Evolutionary conservation across 2,113 vertebrate genomes (phyloP).

Genomic region (Cebidichthys violaceus): DNA sequence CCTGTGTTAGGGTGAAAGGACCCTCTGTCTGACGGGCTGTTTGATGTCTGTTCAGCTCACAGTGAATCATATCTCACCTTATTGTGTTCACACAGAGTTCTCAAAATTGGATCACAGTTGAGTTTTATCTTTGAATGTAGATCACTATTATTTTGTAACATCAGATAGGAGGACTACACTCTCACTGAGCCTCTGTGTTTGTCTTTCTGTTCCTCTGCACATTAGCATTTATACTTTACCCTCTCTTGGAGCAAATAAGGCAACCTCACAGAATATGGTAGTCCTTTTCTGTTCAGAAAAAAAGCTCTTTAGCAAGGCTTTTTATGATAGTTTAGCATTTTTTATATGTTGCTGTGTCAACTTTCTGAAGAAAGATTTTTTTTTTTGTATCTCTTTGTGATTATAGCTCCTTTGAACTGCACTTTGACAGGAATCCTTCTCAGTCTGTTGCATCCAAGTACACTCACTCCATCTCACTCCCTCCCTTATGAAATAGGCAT

Average conservation of each 20-base stretch:
- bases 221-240: constrained; percentile 45
- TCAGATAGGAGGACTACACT: constrained; percentile 31
- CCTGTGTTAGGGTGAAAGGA: constrained; percentile 60
- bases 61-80: constrained; percentile 58
- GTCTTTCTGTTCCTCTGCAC: constrained; percentile 23
- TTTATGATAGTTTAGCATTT: constrained; percentile 39
- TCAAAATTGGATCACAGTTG: constrained; percentile 67
- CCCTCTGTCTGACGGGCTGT: constrained; percentile 57
- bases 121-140: constrained; percentile 60
- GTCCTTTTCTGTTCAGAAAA: constrained; percentile 24
- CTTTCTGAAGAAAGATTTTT: constrained; percentile 19
- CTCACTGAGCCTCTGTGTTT: not conserved
- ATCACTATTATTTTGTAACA: constrained; percentile 48
- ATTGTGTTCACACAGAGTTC: constrained; percentile 58
- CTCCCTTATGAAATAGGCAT: constrained; percentile 33
- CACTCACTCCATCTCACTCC: constrained; percentile 29
- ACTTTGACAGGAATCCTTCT: constrained; percentile 38
- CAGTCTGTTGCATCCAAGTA: constrained; percentile 38
- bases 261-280: not conserved
- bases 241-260: constrained; percentile 12
- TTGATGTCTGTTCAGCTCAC: constrained; percentile 64
- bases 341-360: constrained; percentile 37
- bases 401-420: constrained; percentile 44
- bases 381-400: constrained; percentile 47
- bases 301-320: constrained; percentile 3